These are phyloP conservation scores for Acanthococcus lagerstroemiae DNA, from an alignment of 2,888 invertebrate species.

Conservation along the genomic window DNA sequence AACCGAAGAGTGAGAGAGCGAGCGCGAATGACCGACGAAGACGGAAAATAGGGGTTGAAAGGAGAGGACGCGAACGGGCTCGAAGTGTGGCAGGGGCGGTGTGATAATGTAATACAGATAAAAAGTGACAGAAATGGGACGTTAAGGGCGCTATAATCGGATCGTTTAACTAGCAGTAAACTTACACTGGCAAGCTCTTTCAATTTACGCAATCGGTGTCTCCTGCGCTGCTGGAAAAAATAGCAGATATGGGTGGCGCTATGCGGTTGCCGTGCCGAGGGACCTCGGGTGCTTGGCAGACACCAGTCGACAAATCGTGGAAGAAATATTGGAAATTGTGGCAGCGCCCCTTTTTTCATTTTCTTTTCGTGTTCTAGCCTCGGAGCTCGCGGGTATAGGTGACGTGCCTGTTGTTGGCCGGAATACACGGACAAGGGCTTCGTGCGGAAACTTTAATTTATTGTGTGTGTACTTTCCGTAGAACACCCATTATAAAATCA, in stretches of 20 bases:
- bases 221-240: neutral
- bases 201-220: neutral
- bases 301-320: neutral
- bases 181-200: neutral
- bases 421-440: too few relatives aligned
- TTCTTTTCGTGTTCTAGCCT: too few relatives aligned
- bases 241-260: neutral
- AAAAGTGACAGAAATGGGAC: conserved; percentile 22
- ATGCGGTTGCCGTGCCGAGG: too few relatives aligned
- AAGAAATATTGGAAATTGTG: too few relatives aligned
- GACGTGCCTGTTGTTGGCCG: too few relatives aligned
- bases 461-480: too few relatives aligned
- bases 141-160: conserved; percentile 21
- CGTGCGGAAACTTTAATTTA: too few relatives aligned
- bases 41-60: conserved; percentile 33
- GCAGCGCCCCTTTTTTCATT: too few relatives aligned
- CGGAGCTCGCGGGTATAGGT: too few relatives aligned
- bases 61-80: conserved; percentile 29
- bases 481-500: too few relatives aligned
- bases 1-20: conserved; percentile 29
- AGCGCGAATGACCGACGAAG: conserved; percentile 31
- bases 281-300: too few relatives aligned
- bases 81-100: conserved; percentile 34
- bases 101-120: conserved; percentile 37
- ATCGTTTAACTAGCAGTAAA: conserved; percentile 18